Percentiles rank a stretch among this genome's conserved stretches.
phyloP scores from a whole-genome alignment of 2,888 invertebrate species.

The Chrysopilus asiliformis region DNA sequence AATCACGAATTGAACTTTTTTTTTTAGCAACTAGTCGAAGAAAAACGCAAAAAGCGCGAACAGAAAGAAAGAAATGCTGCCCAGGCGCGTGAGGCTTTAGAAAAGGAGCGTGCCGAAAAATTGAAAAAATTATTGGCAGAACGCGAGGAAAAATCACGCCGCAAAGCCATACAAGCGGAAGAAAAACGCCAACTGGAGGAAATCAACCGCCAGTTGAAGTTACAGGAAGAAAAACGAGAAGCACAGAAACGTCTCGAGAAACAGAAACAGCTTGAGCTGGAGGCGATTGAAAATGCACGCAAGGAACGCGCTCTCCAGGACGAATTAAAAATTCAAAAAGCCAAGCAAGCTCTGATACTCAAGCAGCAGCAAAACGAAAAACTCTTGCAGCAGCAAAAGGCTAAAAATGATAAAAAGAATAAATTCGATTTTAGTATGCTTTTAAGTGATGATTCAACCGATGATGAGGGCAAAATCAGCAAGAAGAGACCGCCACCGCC shows the following conservation, averaged over 20 bases:
- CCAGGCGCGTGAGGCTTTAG: slow-evolving; percentile 30
- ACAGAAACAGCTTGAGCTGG: slow-evolving; percentile 12
- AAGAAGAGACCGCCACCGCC: slow-evolving; percentile 30
- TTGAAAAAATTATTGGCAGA: slow-evolving; percentile 29
- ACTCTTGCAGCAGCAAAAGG: slow-evolving; percentile 23
- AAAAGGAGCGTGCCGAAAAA: slow-evolving; percentile 31
- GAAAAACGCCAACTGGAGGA: slow-evolving; percentile 29
- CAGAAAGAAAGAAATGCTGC: slow-evolving; percentile 31
- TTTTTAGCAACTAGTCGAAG: slow-evolving; percentile 24
- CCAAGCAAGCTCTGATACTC: slow-evolving; percentile 13
- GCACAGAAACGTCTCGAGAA: slow-evolving; percentile 14
- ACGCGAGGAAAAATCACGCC: slow-evolving; percentile 30
- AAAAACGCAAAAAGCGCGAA: slow-evolving; percentile 32
- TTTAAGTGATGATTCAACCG: slow-evolving; percentile 35
- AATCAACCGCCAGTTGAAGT: slow-evolving; percentile 21
- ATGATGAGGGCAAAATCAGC: slow-evolving; percentile 31
- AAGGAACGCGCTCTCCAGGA: slow-evolving; percentile 26
- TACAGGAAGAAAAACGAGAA: slow-evolving; percentile 8
- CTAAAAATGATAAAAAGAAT: slow-evolving; percentile 16
- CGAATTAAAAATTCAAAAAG: slow-evolving; percentile 23
- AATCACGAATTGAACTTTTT: background rate
- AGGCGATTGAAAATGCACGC: slow-evolving; percentile 19
- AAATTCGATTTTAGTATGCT: slow-evolving; percentile 35
- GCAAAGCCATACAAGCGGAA: slow-evolving; percentile 24
- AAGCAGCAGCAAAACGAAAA: slow-evolving; percentile 15